Evolutionary conservation across 2,797 vertebrate species (phyloP), one percentile per base, ranked within the genome.

Genomic region (Caiman crocodilus): DNA sequence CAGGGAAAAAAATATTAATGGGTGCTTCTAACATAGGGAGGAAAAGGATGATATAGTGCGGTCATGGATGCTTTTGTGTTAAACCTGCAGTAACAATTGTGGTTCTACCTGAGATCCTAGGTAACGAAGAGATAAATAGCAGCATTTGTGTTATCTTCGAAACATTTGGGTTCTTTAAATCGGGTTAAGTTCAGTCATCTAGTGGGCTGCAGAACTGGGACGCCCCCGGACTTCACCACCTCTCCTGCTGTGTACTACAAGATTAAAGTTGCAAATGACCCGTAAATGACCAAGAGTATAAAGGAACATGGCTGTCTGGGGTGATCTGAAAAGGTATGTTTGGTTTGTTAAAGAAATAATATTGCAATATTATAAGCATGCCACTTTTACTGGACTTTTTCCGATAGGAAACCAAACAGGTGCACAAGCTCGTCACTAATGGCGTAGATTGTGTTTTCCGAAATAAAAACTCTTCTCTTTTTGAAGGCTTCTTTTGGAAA

Each of bases 401-500:
- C 82, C 74, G 42, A 50, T 50, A 50, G 10, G 42, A 69, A 20
- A 81, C 77, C 60, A 73, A 92, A 69, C 13, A 92, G 76, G 15
- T 1, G 4, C 18, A 5, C 15, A 21, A 79, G n/a, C 30, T 23
- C 89, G 32, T 85, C 50, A 6, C n/a, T 35, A 88, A 13, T 9
- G 71, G 42, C 75, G 30, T 23, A 15, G 32, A 83, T 17, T 0
- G 3, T 82, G 16, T 6, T 60, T 55, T 15, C 65, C 58, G 61
- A 94, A 91, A 85, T 14, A 76, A 4, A 77, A 55, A 9, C 21
- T 50, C 78, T 91, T 89, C 55, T 85, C 20, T 61, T 69, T 76
- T 93, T 90, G 89, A 57, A 85, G 67, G 32, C 79, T 77, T 81
- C 21, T 90, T 94, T 93, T 21, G 89, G 5, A 77, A 84, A 81